Percentiles rank a stretch among this genome's conserved stretches.
phyloP scores from a whole-genome alignment of 2,888 invertebrate species.

The Meghimatium bilineatum region DNA sequence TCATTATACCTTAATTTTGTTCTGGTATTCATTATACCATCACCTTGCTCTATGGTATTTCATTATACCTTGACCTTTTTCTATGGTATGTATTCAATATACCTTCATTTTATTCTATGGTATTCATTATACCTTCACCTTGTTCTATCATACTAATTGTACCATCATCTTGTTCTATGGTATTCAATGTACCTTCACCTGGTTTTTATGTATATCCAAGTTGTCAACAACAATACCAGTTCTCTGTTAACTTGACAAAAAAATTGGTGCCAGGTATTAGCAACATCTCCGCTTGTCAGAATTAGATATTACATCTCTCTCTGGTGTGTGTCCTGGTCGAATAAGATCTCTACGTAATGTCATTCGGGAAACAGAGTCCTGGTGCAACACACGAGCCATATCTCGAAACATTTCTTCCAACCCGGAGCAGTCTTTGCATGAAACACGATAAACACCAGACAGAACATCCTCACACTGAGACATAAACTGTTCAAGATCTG shows the following conservation, averaged over 20 bases:
- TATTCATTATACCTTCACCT: background rate
- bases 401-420: constrained; percentile 93
- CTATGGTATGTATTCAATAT: too few relatives aligned
- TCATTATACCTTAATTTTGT: too few relatives aligned
- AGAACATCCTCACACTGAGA: constrained; percentile 93
- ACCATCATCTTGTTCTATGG: too few relatives aligned
- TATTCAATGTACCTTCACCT: too few relatives aligned
- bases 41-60: too few relatives aligned
- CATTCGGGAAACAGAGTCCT: constrained; percentile 64
- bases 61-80: too few relatives aligned
- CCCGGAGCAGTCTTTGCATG: constrained; percentile 91
- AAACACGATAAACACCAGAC: constrained; percentile 91
- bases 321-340: constrained; percentile 63
- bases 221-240: background rate
- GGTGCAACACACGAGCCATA: constrained; percentile 81
- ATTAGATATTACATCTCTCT: constrained; percentile 50
- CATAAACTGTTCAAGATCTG: constrained; percentile 90
- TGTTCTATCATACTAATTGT: background rate
- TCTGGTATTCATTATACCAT: too few relatives aligned
- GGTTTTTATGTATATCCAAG: too few relatives aligned
- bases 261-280: constrained; percentile 11
- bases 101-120: too few relatives aligned
- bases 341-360: constrained; percentile 66
- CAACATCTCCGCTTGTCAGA: constrained; percentile 64
- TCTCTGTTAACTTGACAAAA: background rate